These are phyloP conservation scores for Agrochola lychnidis DNA, from an alignment of 2,888 invertebrate species.

Conservation along the genomic window DNA sequence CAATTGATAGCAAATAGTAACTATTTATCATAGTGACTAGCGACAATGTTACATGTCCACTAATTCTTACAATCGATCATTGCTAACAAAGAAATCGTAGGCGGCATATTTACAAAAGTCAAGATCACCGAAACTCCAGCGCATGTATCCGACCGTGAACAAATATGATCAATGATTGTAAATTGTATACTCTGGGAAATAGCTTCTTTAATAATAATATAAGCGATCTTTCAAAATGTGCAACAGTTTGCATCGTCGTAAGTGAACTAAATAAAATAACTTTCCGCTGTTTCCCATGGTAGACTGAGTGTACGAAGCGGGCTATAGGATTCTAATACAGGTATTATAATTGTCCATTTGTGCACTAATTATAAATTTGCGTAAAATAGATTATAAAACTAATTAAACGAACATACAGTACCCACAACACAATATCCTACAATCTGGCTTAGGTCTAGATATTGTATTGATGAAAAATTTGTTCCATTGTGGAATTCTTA, in stretches of 20 bases:
- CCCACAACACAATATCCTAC: constrained; percentile 79
- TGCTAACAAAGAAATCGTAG: constrained; percentile 46
- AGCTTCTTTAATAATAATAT: constrained; percentile 20
- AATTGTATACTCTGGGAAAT: constrained; percentile 63
- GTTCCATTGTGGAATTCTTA: constrained; percentile 90
- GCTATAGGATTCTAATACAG: constrained; percentile 78
- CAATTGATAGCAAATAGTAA: background rate
- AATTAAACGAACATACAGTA: constrained; percentile 72
- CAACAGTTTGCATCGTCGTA: constrained; percentile 48
- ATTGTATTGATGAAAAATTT: constrained; percentile 87
- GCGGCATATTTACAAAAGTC: constrained; percentile 20
- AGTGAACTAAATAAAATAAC: constrained; percentile 17
- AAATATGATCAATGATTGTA: constrained; percentile 50
- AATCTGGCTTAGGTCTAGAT: constrained; percentile 87
- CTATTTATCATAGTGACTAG: background rate
- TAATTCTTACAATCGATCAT: constrained; percentile 11
- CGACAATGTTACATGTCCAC: background rate
- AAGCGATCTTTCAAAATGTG: constrained; percentile 53
- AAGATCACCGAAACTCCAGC: background rate
- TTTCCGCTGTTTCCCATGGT: constrained; percentile 62
- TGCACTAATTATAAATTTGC: constrained; percentile 79
- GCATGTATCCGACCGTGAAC: constrained; percentile 49
- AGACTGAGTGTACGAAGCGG: constrained; percentile 62
- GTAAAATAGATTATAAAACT: constrained; percentile 62
- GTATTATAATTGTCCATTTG: constrained; percentile 82